Evolutionary conservation across 2,888 invertebrate genomes (phyloP), one percentile per base, ranked within the genome.

Genomic region (Priapulus caudatus): DNA sequence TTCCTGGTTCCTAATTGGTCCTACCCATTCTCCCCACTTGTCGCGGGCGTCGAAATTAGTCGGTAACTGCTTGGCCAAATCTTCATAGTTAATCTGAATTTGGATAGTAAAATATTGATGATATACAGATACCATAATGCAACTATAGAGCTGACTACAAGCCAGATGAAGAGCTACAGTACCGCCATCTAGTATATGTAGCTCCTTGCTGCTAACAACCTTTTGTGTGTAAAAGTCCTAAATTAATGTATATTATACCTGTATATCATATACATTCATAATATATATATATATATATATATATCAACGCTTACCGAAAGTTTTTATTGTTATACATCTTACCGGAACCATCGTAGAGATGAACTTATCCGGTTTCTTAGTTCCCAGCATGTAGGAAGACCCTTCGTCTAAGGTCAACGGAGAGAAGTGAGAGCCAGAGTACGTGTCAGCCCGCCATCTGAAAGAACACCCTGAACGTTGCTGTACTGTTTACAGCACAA

Each of bases 331-430:
- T n/a, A n/a, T n/a, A n/a, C n/a, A n/a, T n/a, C 33, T 33, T 33
- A 33, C 33, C 10, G 67, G 61, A n/a, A 60, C 59, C 68, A 68
- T 68, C n/a, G 52, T 54, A 23, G 59, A 52, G 2, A 67, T 66
- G 15, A 73, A 72, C 57, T 69, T 66, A 20, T 75, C 73, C 0
- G 81, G 79, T 61, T 75, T 75, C 18, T 78, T 65, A 0, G 80
- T 81, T 24, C 91, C 91, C 53, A 88, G 75, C 58, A 82, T 81
- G 60, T 81, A 79, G 45, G 77, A 73, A 48, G 91, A 74, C 1
- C 89, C 93, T 20, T 92, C 87, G 2, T 78, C 77, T 16, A 91
- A 78, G 48, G 83, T 86, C 66, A 79, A 79, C 1, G 86, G 87
- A 81, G 84, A 85, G 72, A 92, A 90, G 65, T 82, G 75, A 0